Evolutionary conservation across 2,888 invertebrate genomes (phyloP).

Genomic region (Nomada ferruginata): DNA sequence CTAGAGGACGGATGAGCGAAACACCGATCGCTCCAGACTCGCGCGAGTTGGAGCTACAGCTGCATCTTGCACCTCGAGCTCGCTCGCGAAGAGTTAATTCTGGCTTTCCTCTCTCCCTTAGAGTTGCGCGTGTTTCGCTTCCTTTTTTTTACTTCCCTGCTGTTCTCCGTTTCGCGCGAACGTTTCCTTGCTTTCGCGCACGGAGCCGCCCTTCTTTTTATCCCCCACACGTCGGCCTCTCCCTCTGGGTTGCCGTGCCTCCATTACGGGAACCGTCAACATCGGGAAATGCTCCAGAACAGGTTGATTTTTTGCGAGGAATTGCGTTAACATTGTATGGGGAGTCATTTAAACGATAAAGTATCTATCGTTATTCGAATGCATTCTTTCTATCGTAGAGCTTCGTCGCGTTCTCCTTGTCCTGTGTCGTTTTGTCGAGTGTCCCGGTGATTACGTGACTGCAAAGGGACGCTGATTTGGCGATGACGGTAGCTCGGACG

Average conservation of each 20-base stretch:
- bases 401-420: background rate
- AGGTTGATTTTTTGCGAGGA: slow-evolving; percentile 49
- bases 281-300: slow-evolving; percentile 40
- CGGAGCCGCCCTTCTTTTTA: slow-evolving; percentile 3
- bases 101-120: slow-evolving; percentile 68
- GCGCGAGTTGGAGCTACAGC: slow-evolving; percentile 65
- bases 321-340: slow-evolving; percentile 58
- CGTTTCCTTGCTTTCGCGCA: slow-evolving; percentile 31
- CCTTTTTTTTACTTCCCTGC: slow-evolving; percentile 38
- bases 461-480: background rate
- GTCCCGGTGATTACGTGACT: background rate
- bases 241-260: background rate
- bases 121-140: slow-evolving; percentile 49
- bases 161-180: slow-evolving; percentile 25
- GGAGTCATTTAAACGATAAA: slow-evolving; percentile 31
- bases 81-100: slow-evolving; percentile 74
- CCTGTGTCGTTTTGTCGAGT: background rate
- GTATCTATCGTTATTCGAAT: slow-evolving; percentile 27
- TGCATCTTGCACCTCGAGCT: slow-evolving; percentile 64
- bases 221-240: background rate
- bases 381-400: slow-evolving; percentile 2
- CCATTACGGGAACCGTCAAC: background rate
- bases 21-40: slow-evolving; percentile 57
- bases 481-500: too few species aligned
- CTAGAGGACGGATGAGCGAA: background rate